These are phyloP conservation scores for Cyaniris semiargus DNA, from an alignment of 2,888 invertebrate species.

Conservation along the genomic window DNA sequence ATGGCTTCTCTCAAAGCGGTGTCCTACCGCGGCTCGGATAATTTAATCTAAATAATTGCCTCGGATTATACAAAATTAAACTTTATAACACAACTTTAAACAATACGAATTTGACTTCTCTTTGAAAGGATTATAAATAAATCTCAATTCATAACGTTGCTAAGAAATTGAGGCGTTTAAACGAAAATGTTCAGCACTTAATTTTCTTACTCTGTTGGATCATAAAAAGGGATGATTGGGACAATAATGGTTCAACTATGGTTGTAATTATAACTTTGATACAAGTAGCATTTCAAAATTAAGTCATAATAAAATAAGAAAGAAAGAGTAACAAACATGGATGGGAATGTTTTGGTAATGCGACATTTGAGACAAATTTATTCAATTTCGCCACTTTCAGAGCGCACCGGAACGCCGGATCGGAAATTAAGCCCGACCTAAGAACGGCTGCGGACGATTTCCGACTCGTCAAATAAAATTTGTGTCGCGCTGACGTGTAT, in stretches of 20 bases:
- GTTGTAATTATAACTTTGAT: background rate
- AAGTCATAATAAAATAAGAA: background rate
- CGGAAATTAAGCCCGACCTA: constrained; percentile 26
- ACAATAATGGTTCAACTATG: background rate
- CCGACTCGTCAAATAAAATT: constrained; percentile 22
- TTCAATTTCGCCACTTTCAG: constrained; percentile 14
- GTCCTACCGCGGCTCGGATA: background rate
- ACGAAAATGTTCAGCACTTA: background rate
- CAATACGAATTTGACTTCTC: constrained; percentile 17
- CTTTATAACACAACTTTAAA: constrained; percentile 24
- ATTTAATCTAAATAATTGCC: constrained; percentile 6
- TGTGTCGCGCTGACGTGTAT: background rate
- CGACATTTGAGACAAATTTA: constrained; percentile 9
- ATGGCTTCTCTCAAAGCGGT: background rate
- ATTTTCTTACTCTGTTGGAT: background rate
- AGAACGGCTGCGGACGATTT: constrained; percentile 17
- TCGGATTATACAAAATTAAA: background rate
- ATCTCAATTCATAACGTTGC: constrained; percentile 1
- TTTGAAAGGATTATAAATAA: constrained; percentile 3
- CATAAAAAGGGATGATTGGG: background rate
- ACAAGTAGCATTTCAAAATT: background rate
- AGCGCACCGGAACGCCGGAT: constrained; percentile 9
- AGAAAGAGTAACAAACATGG: background rate
- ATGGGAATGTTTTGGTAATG: background rate
- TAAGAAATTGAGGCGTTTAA: background rate